Percentiles rank a stretch among this genome's conserved stretches.
Evolutionary conservation across 2,888 invertebrate species (phyloP).

Genomic region (Ormyrus thymus): DNA sequence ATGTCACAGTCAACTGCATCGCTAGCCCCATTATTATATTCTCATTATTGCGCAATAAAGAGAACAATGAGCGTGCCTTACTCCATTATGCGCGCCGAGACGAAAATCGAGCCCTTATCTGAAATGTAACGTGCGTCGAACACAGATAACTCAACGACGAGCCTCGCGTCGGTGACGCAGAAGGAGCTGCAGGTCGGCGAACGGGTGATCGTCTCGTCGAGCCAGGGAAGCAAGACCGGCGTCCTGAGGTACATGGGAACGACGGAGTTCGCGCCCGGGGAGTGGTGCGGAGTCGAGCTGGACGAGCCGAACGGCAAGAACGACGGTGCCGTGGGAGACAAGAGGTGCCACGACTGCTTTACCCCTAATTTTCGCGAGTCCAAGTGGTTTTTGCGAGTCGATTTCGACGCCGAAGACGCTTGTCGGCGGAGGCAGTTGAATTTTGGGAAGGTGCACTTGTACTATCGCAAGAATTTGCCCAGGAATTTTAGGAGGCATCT

Average conservation of each 20-base stretch:
- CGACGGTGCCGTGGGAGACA: conserved; percentile 94
- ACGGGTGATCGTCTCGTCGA: conserved; percentile 91
- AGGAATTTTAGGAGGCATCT: no score
- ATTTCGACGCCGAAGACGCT: no score
- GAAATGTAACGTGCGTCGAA: neutral
- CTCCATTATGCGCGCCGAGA: neutral
- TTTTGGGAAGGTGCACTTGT: conserved; percentile 13
- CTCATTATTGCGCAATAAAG: no score
- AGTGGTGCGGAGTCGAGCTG: conserved; percentile 97
- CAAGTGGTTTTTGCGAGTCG: no score
- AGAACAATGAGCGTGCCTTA: no score
- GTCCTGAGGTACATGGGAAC: conserved; percentile 89
- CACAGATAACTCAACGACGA: conserved; percentile 76
- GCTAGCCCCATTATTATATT: no score
- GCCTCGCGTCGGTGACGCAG: conserved; percentile 73
- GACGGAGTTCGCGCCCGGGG: conserved; percentile 93
- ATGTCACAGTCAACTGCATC: conserved; percentile 37
- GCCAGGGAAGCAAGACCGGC: conserved; percentile 92
- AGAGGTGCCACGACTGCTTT: conserved; percentile 80
- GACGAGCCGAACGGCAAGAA: conserved; percentile 97
- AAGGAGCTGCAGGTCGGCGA: conserved; percentile 89
- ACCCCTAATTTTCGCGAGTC: neutral
- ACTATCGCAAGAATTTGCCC: conserved; percentile 34
- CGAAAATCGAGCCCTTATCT: neutral
- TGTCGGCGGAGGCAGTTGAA: neutral